Base-by-base conservation (phyloP, 1,140 invertebrate genomes). In the Drosophila sp. region DNA sequence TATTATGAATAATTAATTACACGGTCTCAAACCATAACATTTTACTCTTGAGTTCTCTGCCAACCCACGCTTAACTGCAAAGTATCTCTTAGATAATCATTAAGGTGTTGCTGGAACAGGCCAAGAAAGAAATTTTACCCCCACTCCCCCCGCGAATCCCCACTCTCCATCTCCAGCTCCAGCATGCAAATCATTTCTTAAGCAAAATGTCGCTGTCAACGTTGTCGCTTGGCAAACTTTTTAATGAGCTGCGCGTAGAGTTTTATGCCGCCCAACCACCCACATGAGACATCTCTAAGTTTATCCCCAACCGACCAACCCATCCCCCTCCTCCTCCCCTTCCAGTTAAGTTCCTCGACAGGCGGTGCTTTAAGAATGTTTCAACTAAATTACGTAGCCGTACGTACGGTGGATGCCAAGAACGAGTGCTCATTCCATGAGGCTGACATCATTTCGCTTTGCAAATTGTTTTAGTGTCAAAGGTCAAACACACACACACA, bases 381-480 rank as follows among this genome's bases (percentile, higher is more conserved):
- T 89, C 80, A 89, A 76, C 83, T 84, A 74, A 87, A 87, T 87
- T 87, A 87, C 81, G 73, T 58, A 17, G 17, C 17, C 17, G 17
- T 17, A 17, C 69, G 55, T 25, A 57, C 55, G 55, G 57, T 50
- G 44, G 60, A 55, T 30, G 32, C 8, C 55, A 60, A 38, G 8
- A 27, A 32, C 47, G 27, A 60, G 67, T 62, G 72, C 74, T 78
- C 68, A 50, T 50, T 27, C 44, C 44, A 50, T 72, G 70, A 10
- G 57, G 79, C 80, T 89, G 84, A 86, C 83, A 86, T 87, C 79
- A 86, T 76, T 82, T 87, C 80, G 84, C 76, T 79, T 79, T 79
- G 83, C 83, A 86, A 86, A 86, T 86, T 86, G 83, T 86, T 86
- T 86, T 86, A 86, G 84, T 83, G 83, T 79, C 83, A 87, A 87